Evolutionary conservation across 2,888 invertebrate species (phyloP).

Genomic region (Cantharis lateralis): DNA sequence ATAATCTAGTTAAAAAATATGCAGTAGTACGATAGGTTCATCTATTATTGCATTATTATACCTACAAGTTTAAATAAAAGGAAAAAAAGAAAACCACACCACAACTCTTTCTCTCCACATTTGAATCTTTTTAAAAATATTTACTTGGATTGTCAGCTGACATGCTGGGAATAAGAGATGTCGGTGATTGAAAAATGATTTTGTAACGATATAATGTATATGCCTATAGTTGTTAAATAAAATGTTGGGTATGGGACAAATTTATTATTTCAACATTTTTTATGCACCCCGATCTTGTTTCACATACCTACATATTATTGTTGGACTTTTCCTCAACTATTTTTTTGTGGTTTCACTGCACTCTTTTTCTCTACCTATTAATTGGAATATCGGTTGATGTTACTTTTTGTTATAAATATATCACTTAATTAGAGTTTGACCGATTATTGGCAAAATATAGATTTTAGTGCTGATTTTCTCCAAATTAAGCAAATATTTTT

Average conservation of each 20-base stretch:
- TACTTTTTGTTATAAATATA: neutral
- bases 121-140: conserved; percentile 28
- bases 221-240: conserved; percentile 55
- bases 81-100: conserved; percentile 19
- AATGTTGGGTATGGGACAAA: conserved; percentile 54
- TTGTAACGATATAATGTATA: conserved; percentile 51
- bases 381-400: neutral
- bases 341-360: neutral
- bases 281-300: neutral
- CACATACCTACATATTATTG: neutral
- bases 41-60: conserved; percentile 30
- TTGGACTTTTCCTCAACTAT: neutral
- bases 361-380: neutral
- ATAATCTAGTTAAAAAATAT: conserved; percentile 19
- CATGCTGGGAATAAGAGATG: conserved; percentile 35
- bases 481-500: neutral
- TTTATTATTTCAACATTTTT: neutral
- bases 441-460: neutral
- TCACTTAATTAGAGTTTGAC: neutral
- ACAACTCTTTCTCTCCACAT: conserved; percentile 31
- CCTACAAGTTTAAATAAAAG: conserved; percentile 24
- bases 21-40: conserved; percentile 33
- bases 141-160: conserved; percentile 33
- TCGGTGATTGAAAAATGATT: conserved; percentile 46
- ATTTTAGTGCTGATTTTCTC: neutral